Conservation (phyloP, 2,888 invertebrate genomes). For the Archaeoteleia sp. region DNA sequence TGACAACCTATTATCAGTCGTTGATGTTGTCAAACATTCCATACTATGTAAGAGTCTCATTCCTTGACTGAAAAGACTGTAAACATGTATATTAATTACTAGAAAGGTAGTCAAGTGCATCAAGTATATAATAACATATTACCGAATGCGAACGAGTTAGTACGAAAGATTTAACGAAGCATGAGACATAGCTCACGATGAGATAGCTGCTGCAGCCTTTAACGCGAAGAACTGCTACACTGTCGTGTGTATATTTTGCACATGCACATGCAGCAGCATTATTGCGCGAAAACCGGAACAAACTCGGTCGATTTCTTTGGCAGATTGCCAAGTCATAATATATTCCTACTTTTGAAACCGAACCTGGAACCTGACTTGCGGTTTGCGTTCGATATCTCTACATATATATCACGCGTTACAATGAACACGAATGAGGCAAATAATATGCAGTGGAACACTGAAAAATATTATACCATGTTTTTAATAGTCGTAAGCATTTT, state of each 20-base stretch:
- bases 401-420: too few relatives aligned
- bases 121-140: slow-evolving; percentile 1
- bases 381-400: slow-evolving; percentile 3
- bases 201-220: slow-evolving; percentile 5
- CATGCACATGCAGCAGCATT: too few relatives aligned
- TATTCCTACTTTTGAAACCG: slow-evolving; percentile 61
- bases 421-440: too few relatives aligned
- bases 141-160: slow-evolving; percentile 12
- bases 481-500: too few relatives aligned
- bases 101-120: neutral
- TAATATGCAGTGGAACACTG: too few relatives aligned
- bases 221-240: slow-evolving; percentile 12
- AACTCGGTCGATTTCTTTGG: slow-evolving; percentile 60
- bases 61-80: too few relatives aligned
- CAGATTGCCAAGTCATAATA: slow-evolving; percentile 60
- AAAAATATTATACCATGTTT: too few relatives aligned
- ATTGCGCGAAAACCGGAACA: slow-evolving; percentile 23
- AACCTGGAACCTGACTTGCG: slow-evolving; percentile 33
- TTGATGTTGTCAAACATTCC: too few relatives aligned
- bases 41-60: too few relatives aligned
- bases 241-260: slow-evolving; percentile 21
- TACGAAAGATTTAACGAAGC: slow-evolving; percentile 22
- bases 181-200: slow-evolving; percentile 12
- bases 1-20: too few relatives aligned
- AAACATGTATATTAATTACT: too few relatives aligned